Evolutionary conservation across 2,888 invertebrate genomes (phyloP).

Genomic region (Ecliptopera silaceata): DNA sequence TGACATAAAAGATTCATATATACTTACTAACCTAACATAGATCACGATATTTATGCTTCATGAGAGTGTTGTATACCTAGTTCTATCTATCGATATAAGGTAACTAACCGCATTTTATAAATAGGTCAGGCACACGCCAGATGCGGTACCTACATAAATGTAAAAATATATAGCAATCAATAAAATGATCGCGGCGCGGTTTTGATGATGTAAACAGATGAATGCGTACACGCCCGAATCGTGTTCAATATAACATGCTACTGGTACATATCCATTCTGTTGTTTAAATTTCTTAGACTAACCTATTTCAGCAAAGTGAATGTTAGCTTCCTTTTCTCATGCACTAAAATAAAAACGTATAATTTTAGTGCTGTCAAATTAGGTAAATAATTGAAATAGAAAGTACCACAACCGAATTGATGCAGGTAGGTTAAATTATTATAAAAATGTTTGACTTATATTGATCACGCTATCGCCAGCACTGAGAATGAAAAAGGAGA

Average conservation of each 20-base stretch:
- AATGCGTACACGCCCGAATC: conserved; percentile 40
- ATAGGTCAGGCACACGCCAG: conserved; percentile 67
- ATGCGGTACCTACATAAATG: conserved; percentile 59
- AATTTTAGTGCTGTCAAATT: too few species aligned
- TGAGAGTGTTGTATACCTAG: conserved; percentile 30
- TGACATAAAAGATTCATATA: conserved; percentile 35
- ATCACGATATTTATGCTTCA: conserved; percentile 30
- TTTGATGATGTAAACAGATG: conserved; percentile 60
- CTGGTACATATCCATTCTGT: too few species aligned
- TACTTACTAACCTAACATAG: neutral
- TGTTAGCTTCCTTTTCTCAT: too few species aligned
- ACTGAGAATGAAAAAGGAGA: too few species aligned
- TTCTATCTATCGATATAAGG: conserved; percentile 49
- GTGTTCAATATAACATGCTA: conserved; percentile 33
- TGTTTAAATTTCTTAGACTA: too few species aligned
- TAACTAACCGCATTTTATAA: conserved; percentile 65
- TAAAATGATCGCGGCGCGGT: conserved; percentile 59
- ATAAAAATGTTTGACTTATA: too few species aligned
- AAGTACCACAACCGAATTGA: too few species aligned
- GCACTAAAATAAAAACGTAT: too few species aligned
- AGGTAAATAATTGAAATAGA: too few species aligned
- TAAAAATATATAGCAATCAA: conserved; percentile 62
- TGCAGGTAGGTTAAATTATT: too few species aligned
- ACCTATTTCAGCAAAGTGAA: neutral
- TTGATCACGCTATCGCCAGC: too few species aligned